Conservation (phyloP, 2,113 vertebrate species). For the Pogona vitticeps region DNA sequence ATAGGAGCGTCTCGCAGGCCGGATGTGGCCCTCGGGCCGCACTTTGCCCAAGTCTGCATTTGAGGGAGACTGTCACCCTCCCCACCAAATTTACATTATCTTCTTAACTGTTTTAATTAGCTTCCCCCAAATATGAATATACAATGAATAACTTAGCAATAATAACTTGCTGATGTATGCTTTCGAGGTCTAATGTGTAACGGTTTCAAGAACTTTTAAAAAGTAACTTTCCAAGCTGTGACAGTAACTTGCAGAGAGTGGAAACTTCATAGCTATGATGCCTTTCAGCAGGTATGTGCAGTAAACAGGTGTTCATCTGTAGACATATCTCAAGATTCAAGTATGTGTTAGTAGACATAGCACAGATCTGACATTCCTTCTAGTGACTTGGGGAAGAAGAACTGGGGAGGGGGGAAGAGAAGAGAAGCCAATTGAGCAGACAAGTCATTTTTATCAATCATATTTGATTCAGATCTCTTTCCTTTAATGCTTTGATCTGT, state of each 20-base stretch:
- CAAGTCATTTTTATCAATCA: slow-evolving; percentile 76
- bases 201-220: neutral
- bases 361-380: slow-evolving; percentile 64
- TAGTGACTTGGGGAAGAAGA: slow-evolving; percentile 56
- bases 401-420: slow-evolving; percentile 58
- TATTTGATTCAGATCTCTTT: slow-evolving; percentile 72
- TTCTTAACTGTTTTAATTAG: too few relatives aligned
- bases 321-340: slow-evolving; percentile 61
- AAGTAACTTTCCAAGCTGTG: neutral
- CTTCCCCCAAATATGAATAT: too few relatives aligned
- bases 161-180: neutral
- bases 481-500: slow-evolving; percentile 71
- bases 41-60: too few relatives aligned
- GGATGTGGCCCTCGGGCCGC: too few relatives aligned
- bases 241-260: slow-evolving; percentile 22
- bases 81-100: too few relatives aligned
- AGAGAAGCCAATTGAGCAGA: slow-evolving; percentile 69
- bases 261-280: slow-evolving; percentile 19
- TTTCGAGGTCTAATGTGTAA: neutral
- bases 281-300: slow-evolving; percentile 56
- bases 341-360: slow-evolving; percentile 67
- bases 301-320: slow-evolving; percentile 71
- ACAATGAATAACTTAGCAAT: too few relatives aligned
- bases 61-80: too few relatives aligned
- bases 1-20: too few relatives aligned